These are phyloP conservation scores for Helicoverpa zea DNA, from an alignment of 1,140 invertebrate genomes.

Conservation along the genomic window DNA sequence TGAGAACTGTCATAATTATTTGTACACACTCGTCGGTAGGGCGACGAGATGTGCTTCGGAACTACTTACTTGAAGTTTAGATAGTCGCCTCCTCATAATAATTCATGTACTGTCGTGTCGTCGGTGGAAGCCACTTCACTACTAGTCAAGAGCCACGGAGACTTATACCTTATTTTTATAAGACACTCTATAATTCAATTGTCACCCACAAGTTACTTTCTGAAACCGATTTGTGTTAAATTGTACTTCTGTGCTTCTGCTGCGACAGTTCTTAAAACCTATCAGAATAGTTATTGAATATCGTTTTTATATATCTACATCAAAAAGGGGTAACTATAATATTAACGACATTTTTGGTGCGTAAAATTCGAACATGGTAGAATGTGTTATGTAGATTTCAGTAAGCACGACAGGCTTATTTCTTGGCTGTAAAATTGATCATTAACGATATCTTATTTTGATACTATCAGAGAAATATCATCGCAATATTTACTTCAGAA, in stretches of 20 bases:
- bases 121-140: constrained; percentile 73
- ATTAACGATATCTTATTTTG: background rate
- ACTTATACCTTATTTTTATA: constrained; percentile 78
- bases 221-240: constrained; percentile 7
- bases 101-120: constrained; percentile 67
- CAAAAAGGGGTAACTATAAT: background rate
- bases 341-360: background rate
- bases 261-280: background rate
- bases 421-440: background rate
- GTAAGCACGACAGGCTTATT: background rate
- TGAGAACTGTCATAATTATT: constrained; percentile 79
- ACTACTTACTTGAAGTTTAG: constrained; percentile 77
- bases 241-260: background rate
- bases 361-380: background rate
- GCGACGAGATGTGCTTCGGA: constrained; percentile 68
- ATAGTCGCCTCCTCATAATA: constrained; percentile 69
- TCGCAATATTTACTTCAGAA: background rate
- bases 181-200: constrained; percentile 39
- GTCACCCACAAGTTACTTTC: constrained; percentile 15
- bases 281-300: constrained; percentile 1
- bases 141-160: constrained; percentile 73
- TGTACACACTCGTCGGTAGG: constrained; percentile 64
- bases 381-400: background rate
- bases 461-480: background rate
- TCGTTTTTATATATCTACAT: background rate